Base-by-base conservation (phyloP, 2,797 vertebrate genomes). In the Intellagama lesueurii region DNA sequence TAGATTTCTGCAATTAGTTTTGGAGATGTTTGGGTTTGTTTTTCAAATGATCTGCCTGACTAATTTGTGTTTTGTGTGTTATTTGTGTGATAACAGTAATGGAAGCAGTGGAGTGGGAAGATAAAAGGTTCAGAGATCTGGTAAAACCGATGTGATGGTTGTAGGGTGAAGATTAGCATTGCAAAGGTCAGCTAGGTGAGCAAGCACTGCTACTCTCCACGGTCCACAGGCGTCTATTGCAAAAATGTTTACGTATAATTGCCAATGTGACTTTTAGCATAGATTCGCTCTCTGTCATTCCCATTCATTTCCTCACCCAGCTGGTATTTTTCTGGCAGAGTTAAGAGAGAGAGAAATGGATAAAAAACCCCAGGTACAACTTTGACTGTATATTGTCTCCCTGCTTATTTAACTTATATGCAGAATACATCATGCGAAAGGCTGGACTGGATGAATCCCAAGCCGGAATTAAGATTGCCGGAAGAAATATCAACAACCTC, bases 211-310 rank as follows among this genome's bases (percentile, higher is more conserved):
- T 69, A 30, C 7, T 19, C 11, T 52, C n/a, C 26, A 40, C 4
- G 2, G 2, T 5, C 44, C 28, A 5, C 26, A 7, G 44, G 26
- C 76, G 17, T 47, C 32, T 70, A 1, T 19, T 80, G 47, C 64
- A 80, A 79, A 35, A 79, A 35, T 17, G 47, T 81, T 49, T 47
- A 87, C 26, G 28, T 1, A 30, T 24, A 72, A 81, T 40, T 40
- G 16, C 66, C 77, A 40, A 56, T 81, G 26, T 81, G 78, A 87
- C 86, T 72, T 73, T 87, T 73, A 40, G 44, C 32, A 35, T 52
- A 64, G 44, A 81, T 81, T 72, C 14, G 19, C 16, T 35, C 11
- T 30, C 22, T 70, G n/a, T 16, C 17, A n/a, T 28, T 35, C 30
- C 30, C 22, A 14, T 12, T 11, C 11, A 1, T n/a, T n/a, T n/a